Evolutionary conservation across 2,888 invertebrate genomes (phyloP).

Genomic region (Aradus depressus): DNA sequence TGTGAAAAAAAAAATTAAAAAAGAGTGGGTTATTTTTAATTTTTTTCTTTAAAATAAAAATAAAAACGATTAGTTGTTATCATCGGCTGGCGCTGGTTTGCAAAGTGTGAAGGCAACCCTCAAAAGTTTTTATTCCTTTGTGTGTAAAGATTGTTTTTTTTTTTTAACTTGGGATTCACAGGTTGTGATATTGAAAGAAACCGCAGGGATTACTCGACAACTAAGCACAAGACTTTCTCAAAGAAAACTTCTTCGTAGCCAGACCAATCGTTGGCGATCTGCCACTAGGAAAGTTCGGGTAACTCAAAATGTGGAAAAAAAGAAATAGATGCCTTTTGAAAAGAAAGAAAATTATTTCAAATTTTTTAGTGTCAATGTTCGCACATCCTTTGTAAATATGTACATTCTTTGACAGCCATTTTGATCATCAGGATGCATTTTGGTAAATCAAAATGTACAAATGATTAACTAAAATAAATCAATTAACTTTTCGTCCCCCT

Average conservation of each 20-base stretch:
- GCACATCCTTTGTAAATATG: not conserved
- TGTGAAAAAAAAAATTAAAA: too few relatives aligned
- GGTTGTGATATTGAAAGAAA: constrained; percentile 33
- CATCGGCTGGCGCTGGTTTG: too few relatives aligned
- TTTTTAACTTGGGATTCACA: too few relatives aligned
- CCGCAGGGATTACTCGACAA: constrained; percentile 53
- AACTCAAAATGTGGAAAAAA: constrained; percentile 32
- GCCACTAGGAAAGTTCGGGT: constrained; percentile 67
- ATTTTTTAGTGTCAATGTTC: constrained; percentile 9
- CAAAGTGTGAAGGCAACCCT: too few relatives aligned
- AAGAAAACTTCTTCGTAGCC: constrained; percentile 40
- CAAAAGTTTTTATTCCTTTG: too few relatives aligned
- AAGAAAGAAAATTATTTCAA: constrained; percentile 21
- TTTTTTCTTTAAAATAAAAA: too few relatives aligned
- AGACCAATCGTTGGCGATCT: constrained; percentile 49
- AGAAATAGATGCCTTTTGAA: constrained; percentile 15
- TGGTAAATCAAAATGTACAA: too few relatives aligned
- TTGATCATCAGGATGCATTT: constrained; percentile 6
- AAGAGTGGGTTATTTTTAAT: too few relatives aligned
- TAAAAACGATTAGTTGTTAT: too few relatives aligned
- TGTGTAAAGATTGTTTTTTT: too few relatives aligned
- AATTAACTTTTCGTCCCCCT: too few relatives aligned
- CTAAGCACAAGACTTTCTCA: constrained; percentile 52
- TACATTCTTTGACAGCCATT: not conserved
- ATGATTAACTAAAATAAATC: too few relatives aligned